Percentiles rank a stretch among this genome's conserved stretches.
Evolutionary conservation across 2,797 vertebrate genomes (phyloP).

Genomic region (Rhabdophis nuchalis): DNA sequence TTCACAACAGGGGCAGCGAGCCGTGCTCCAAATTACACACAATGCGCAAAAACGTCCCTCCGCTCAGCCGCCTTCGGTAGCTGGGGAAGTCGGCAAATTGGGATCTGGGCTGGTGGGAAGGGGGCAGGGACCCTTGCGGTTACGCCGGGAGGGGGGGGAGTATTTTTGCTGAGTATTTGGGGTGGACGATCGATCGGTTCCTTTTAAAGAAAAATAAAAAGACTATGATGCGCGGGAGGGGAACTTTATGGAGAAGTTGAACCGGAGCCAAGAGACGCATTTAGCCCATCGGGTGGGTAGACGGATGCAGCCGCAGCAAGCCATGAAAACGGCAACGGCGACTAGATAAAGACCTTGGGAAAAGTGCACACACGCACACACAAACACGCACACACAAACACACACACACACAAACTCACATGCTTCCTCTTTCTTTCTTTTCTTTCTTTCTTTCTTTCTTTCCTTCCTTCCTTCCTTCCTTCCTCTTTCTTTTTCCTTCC

Average conservation of each 20-base stretch:
- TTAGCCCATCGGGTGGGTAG: slow-evolving; percentile 32
- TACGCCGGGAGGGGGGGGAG: no score
- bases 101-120: neutral
- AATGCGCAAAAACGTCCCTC: no score
- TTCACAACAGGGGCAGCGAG: neutral
- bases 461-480: neutral
- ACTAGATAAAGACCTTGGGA: neutral
- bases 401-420: no score
- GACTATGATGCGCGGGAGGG: neutral
- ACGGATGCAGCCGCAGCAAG: neutral
- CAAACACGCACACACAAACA: neutral
- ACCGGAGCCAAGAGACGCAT: slow-evolving; percentile 37
- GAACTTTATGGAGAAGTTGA: slow-evolving; percentile 17
- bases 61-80: no score
- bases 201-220: neutral
- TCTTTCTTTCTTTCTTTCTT: no score
- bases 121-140: neutral
- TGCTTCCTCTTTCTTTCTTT: neutral
- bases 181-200: neutral
- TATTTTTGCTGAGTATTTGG: neutral
- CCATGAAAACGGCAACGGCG: neutral
- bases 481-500: no score
- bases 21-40: neutral
- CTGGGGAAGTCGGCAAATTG: neutral
- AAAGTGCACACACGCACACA: neutral